Evolutionary conservation across 2,113 vertebrate genomes (phyloP).

Genomic region (Atherinomorus stipes): DNA sequence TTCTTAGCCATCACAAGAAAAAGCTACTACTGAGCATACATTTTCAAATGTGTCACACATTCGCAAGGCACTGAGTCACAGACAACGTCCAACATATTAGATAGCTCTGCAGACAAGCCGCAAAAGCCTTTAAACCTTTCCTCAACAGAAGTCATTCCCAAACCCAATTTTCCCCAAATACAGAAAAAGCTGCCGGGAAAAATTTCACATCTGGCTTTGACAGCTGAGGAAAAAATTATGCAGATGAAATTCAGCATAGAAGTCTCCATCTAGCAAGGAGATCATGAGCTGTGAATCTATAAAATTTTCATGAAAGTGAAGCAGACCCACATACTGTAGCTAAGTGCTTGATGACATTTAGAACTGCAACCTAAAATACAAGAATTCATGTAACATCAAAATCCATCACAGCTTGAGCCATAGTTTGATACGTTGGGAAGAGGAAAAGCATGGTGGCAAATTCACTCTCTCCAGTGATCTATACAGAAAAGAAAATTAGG

Average conservation of each 20-base stretch:
- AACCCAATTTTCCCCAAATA: not conserved
- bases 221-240: not conserved
- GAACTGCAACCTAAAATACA: not conserved
- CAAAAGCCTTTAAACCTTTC: constrained; percentile 4
- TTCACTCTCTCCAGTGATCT: not conserved
- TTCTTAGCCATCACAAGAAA: constrained; percentile 9
- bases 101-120: not conserved
- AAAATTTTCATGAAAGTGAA: constrained; percentile 1
- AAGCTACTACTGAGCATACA: constrained; percentile 1
- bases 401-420: not conserved
- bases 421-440: not conserved
- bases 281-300: not conserved
- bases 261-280: not conserved
- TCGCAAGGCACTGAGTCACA: not conserved
- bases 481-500: not conserved
- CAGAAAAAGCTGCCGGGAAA: not conserved
- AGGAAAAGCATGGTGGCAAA: not conserved
- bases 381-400: not conserved
- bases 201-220: not conserved
- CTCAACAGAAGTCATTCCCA: not conserved
- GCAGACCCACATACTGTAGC: not conserved
- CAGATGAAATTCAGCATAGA: not conserved
- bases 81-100: constrained; percentile 12
- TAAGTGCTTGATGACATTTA: constrained; percentile 1
- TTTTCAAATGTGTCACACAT: constrained; percentile 6